These are phyloP conservation scores for Lumbricus terrestris DNA, from an alignment of 2,888 invertebrate genomes.

Conservation along the genomic window DNA sequence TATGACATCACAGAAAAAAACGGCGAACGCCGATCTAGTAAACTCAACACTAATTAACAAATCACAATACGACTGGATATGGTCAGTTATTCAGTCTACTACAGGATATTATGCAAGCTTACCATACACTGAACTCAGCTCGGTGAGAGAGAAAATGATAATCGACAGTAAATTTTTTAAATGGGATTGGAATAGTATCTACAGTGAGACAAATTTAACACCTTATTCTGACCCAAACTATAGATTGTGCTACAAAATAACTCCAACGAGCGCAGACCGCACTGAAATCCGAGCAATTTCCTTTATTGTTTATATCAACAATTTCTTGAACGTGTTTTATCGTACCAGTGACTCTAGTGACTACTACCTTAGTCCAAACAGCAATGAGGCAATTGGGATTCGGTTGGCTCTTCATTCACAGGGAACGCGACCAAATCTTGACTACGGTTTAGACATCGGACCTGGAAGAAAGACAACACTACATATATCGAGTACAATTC, in stretches of 20 bases:
- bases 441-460: neutral
- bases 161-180: neutral
- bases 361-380: neutral
- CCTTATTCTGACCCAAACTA: neutral
- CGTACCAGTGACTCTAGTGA: neutral
- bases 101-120: neutral
- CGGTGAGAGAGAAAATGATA: neutral
- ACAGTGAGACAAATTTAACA: neutral
- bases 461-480: neutral
- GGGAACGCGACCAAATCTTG: neutral
- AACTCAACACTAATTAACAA: neutral
- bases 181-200: neutral
- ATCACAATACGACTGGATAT: neutral
- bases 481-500: neutral
- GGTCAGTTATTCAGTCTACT: neutral
- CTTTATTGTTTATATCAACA: slow-evolving; percentile 6
- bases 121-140: neutral
- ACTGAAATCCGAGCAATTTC: neutral
- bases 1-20: neutral
- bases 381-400: neutral
- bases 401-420: slow-evolving; percentile 5
- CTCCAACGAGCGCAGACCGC: neutral
- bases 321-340: neutral
- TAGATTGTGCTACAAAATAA: slow-evolving; percentile 15
- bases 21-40: no score